phyloP scores from a whole-genome alignment of 2,888 invertebrate species.

The Cryptocephalus primarius region DNA sequence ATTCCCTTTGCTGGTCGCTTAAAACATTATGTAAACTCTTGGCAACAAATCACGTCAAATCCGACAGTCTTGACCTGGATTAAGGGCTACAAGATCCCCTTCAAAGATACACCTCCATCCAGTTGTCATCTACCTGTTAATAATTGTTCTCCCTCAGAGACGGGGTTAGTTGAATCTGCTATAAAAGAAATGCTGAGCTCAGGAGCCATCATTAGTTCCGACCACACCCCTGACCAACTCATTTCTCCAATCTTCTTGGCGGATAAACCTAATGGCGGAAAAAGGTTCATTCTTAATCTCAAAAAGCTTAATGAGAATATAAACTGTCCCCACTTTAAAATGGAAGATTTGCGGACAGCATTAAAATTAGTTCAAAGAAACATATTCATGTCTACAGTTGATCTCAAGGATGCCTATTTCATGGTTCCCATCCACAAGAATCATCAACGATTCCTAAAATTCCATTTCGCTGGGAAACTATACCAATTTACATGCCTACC shows the following conservation, averaged over 20 bases:
- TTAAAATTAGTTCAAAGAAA: slow-evolving; percentile 10
- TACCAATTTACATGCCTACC: slow-evolving; percentile 18
- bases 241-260: slow-evolving; percentile 14
- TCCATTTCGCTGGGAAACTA: slow-evolving; percentile 10
- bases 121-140: background rate
- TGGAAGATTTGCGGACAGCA: slow-evolving; percentile 17
- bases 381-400: slow-evolving; percentile 8
- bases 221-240: slow-evolving; percentile 7
- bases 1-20: background rate
- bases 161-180: too few relatives aligned
- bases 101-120: background rate
- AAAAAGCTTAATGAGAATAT: slow-evolving; percentile 15
- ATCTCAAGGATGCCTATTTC: slow-evolving; percentile 14
- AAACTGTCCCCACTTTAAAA: slow-evolving; percentile 17
- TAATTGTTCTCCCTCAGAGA: background rate
- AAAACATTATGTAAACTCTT: background rate
- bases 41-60: slow-evolving; percentile 3
- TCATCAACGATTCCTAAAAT: slow-evolving; percentile 14
- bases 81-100: slow-evolving; percentile 3
- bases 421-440: slow-evolving; percentile 12
- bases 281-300: slow-evolving; percentile 16
- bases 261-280: slow-evolving; percentile 11
- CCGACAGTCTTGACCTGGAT: slow-evolving; percentile 4
- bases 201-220: background rate
- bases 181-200: too few relatives aligned